Conservation (phyloP, 1,140 invertebrate species). For the Ostrea edulis region DNA sequence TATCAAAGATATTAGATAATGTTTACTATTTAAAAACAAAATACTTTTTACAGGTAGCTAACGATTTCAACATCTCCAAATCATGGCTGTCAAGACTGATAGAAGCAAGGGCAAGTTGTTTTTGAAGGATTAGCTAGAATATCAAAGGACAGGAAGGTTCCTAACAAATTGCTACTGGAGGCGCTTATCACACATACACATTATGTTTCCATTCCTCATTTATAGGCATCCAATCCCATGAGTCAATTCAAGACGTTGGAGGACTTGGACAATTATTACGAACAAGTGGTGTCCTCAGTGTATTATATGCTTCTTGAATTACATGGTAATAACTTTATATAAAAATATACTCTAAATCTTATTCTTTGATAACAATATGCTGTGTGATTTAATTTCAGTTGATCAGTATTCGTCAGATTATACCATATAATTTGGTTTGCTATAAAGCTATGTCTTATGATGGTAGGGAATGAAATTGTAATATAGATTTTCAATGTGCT, state of each 20-base stretch:
- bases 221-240: constrained; percentile 24
- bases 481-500: too few species aligned
- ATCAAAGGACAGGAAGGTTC: neutral
- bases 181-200: neutral
- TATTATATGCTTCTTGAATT: constrained; percentile 36
- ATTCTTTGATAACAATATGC: neutral
- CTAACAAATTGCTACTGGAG: neutral
- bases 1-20: too few species aligned
- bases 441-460: too few species aligned
- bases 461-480: too few species aligned
- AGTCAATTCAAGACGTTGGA: neutral
- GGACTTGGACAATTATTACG: neutral
- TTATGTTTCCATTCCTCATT: neutral
- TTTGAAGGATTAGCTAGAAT: neutral
- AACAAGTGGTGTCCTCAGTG: constrained; percentile 17
- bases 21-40: too few species aligned
- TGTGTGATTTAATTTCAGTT: too few species aligned
- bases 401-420: too few species aligned
- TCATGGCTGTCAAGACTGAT: constrained; percentile 11
- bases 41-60: neutral
- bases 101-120: neutral
- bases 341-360: neutral
- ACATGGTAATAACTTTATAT: constrained; percentile 25
- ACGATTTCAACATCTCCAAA: neutral
- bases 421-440: too few species aligned